Conservation (phyloP, 1,140 invertebrate genomes). For the Panagrolaimus sp. region DNA sequence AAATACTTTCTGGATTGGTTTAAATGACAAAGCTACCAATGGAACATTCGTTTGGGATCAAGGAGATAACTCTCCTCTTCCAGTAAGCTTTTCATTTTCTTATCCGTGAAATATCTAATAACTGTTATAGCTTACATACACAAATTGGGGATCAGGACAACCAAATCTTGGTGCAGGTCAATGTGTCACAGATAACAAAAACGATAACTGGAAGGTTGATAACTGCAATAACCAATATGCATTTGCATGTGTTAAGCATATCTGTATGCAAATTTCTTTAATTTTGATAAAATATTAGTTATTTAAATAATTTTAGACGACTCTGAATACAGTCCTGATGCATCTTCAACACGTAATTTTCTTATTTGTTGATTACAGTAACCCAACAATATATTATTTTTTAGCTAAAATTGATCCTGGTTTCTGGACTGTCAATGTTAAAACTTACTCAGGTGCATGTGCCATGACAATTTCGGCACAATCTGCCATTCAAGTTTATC, state of each 20-base stretch:
- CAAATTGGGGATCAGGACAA: background rate
- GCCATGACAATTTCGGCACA: background rate
- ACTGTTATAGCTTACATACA: background rate
- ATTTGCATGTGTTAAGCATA: background rate
- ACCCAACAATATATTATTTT: background rate
- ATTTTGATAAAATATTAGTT: no score
- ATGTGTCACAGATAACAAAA: constrained; percentile 10
- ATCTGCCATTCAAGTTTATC: background rate
- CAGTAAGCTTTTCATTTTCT: background rate
- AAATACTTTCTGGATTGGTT: constrained; percentile 3
- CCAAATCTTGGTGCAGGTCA: background rate
- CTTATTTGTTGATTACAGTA: background rate
- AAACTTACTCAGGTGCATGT: background rate
- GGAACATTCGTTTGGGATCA: constrained; percentile 2
- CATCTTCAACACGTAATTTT: no score
- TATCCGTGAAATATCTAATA: no score
- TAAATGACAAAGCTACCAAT: background rate
- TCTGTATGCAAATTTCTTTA: background rate
- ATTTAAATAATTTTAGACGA: no score
- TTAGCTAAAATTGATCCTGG: background rate
- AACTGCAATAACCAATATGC: background rate
- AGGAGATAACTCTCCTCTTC: background rate
- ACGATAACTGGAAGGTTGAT: background rate
- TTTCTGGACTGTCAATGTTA: background rate
- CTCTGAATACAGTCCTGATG: no score